These are phyloP conservation scores for Melangyna quadrimaculata DNA, from an alignment of 2,888 invertebrate species.

Conservation along the genomic window DNA sequence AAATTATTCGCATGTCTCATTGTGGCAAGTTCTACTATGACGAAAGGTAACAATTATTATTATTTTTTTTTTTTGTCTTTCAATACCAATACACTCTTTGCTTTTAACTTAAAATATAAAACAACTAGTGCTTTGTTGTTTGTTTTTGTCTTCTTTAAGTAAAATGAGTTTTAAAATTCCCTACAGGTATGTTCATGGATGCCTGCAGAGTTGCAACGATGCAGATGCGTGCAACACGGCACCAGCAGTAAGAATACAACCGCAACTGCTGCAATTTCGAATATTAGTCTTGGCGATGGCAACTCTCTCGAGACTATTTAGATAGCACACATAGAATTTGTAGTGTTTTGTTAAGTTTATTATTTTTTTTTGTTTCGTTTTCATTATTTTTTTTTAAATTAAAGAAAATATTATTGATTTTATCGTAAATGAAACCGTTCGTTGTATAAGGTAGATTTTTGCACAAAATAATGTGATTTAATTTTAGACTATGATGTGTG, in stretches of 20 bases:
- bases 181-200: slow-evolving; percentile 92
- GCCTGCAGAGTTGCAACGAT: slow-evolving; percentile 96
- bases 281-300: slow-evolving; percentile 57
- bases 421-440: not conserved
- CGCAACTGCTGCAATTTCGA: slow-evolving; percentile 58
- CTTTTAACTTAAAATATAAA: not conserved
- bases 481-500: slow-evolving; percentile 59
- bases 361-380: slow-evolving; percentile 14
- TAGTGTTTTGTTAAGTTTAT: slow-evolving; percentile 38
- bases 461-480: slow-evolving; percentile 77
- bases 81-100: not conserved
- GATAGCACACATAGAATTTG: slow-evolving; percentile 64
- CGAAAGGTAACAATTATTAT: slow-evolving; percentile 84
- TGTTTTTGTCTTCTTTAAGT: slow-evolving; percentile 15
- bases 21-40: slow-evolving; percentile 97
- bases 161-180: slow-evolving; percentile 57
- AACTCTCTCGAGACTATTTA: slow-evolving; percentile 60
- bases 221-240: slow-evolving; percentile 92
- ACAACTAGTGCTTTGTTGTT: not conserved
- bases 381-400: slow-evolving; percentile 37
- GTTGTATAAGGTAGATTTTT: slow-evolving; percentile 56
- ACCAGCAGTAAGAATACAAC: slow-evolving; percentile 58
- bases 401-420: slow-evolving; percentile 3
- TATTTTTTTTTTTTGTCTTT: too few relatives aligned
- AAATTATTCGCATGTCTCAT: slow-evolving; percentile 98